Conservation (phyloP, 1,140 invertebrate genomes). For the Lamellibrachia luymesi region DNA sequence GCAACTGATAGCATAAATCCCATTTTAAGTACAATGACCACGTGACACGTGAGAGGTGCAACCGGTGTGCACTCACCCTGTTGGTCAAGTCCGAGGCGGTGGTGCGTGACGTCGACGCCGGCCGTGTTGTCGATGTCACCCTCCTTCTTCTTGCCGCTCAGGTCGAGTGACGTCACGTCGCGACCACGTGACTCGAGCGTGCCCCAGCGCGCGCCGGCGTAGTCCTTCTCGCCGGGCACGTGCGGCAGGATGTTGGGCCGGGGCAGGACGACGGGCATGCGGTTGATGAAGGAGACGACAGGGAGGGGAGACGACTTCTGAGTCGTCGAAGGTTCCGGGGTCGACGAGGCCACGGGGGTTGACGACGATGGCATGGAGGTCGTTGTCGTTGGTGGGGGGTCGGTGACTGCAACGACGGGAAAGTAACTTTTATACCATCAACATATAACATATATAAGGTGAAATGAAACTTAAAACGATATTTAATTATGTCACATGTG, state of each 20-base stretch:
- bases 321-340: neutral
- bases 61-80: neutral
- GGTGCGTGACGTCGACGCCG: neutral
- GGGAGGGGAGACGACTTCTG: neutral
- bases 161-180: neutral
- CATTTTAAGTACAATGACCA: too few relatives aligned
- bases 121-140: neutral
- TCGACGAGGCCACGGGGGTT: neutral
- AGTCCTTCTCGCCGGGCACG: neutral
- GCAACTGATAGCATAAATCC: too few relatives aligned
- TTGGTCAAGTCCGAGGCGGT: neutral
- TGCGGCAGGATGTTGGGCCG: neutral
- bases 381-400: slow-evolving; percentile 22
- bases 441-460: neutral
- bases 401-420: slow-evolving; percentile 14
- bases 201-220: neutral
- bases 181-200: neutral
- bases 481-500: too few relatives aligned
- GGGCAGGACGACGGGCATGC: neutral
- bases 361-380: slow-evolving; percentile 4
- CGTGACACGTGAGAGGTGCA: neutral
- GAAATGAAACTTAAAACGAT: too few relatives aligned
- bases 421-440: neutral
- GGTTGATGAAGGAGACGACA: neutral
- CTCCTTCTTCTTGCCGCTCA: neutral